These are phyloP conservation scores for Austrolebias charrua DNA, from an alignment of 2,797 vertebrate genomes.

Conservation along the genomic window DNA sequence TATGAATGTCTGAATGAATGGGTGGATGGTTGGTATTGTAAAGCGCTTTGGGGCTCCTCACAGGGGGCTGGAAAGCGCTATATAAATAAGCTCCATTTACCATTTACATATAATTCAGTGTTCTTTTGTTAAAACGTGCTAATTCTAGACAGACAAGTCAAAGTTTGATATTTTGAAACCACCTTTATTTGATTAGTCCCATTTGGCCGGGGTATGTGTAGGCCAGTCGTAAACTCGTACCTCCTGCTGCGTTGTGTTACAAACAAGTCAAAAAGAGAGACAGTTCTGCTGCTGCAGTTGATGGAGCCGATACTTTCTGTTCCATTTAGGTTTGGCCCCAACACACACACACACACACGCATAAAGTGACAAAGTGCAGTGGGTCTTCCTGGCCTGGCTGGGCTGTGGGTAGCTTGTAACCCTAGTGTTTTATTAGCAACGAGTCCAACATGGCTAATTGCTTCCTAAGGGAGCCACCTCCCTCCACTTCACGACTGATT, in stretches of 20 bases:
- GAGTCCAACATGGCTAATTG: conserved; percentile 80
- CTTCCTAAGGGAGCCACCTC: conserved; percentile 80
- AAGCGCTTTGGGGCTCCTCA: no score
- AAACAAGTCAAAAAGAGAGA: conserved; percentile 12
- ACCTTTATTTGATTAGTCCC: no score
- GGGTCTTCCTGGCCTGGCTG: conserved; percentile 58
- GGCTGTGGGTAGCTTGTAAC: conserved; percentile 73
- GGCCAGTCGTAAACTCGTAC: no score
- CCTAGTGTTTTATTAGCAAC: conserved; percentile 80
- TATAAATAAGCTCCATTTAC: no score
- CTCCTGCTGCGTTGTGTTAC: not conserved
- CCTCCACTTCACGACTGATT: conserved; percentile 71
- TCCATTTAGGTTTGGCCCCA: conserved; percentile 39
- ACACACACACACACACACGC: conserved; percentile 20
- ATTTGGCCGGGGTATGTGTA: no score
- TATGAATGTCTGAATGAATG: no score
- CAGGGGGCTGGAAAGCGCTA: no score
- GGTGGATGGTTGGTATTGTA: no score
- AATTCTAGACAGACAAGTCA: no score
- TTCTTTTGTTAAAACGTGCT: no score
- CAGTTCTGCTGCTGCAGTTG: conserved; percentile 14
- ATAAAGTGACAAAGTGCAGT: conserved; percentile 16
- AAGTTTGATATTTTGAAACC: no score
- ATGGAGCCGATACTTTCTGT: conserved; percentile 54
- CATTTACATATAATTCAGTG: no score